phyloP scores from a whole-genome alignment of 2,888 invertebrate species.

The Calameuta idolon region DNA sequence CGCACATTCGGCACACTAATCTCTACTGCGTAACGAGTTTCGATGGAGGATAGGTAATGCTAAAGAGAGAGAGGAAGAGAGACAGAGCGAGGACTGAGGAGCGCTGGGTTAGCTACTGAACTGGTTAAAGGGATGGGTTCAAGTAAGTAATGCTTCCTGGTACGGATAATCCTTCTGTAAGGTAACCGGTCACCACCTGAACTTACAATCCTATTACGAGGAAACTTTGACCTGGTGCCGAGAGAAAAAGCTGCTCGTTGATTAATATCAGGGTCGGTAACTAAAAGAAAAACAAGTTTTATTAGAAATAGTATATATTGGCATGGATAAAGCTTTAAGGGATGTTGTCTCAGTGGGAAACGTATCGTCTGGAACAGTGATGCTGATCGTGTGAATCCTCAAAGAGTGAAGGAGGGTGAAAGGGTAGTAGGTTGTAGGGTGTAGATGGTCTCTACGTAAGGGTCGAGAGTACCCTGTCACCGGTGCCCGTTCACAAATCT shows the following conservation, averaged over 20 bases:
- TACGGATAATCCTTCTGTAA: not conserved
- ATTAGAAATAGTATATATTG: not conserved
- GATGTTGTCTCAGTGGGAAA: not conserved
- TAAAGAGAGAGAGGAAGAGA: not conserved
- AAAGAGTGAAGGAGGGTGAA: not conserved
- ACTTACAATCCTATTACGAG: not conserved
- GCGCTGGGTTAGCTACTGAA: not conserved
- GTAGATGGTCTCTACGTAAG: not conserved
- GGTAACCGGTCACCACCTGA: not conserved
- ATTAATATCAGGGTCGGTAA: not conserved
- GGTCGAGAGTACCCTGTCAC: not conserved
- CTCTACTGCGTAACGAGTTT: not conserved
- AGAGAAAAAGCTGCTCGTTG: not conserved
- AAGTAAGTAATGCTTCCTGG: not conserved
- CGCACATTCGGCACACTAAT: not conserved
- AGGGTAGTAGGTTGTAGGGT: not conserved
- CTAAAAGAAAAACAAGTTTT: not conserved
- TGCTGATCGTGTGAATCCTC: not conserved
- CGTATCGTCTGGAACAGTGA: not conserved
- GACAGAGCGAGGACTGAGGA: not conserved
- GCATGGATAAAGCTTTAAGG: not conserved
- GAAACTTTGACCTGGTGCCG: not conserved
- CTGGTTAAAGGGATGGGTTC: not conserved
- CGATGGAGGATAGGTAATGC: not conserved
- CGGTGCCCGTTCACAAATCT: slow-evolving; percentile 21